Base-by-base conservation (phyloP, 1,140 invertebrate genomes). In the Drosophila serrata region DNA sequence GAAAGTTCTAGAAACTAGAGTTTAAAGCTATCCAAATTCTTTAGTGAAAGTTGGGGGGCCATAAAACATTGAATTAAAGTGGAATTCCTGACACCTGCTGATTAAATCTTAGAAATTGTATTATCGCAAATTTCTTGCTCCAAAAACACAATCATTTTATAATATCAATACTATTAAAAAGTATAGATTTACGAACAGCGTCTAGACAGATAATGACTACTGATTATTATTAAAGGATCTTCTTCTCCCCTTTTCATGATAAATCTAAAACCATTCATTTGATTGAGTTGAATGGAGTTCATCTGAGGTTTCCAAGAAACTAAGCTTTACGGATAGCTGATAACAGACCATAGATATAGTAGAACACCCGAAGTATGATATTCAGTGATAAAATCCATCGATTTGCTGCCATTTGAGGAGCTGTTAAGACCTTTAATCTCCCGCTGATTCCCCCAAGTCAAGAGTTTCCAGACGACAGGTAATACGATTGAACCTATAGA, bases 1-100 rank as follows among this genome's bases (percentile, higher is more conserved):
- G 45, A 68, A 65, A 68, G 29, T 68, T 68, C 61, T 67, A 65
- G 64, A 68, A 33, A 3, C 19, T 45, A 45, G 19, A 22, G 17
- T 8, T 17, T 17, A 17, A 9, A 27, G 4, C 24, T 48, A 15
- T 15, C 22, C 27, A 43, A 19, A 65, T 61, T 65, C 43, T n/a
- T 15, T 7, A 49, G 43, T 17, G 64, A 49, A 68, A 64, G 60
- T 35, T 63, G 12, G 11, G 45, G 9, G 31, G 33, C 42, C 56
- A 48, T 61, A 31, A 65, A 35, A 29, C 6, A n/a, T 15, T 33
- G 27, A n/a, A 27, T n/a, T 19, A 1, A 49, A 65, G 35, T 39
- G 24, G 12, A 48, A 46, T 39, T 37, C 27, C 45, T 19, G 29
- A 42, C 64, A 65, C 35, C 43, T 49, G 64, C 60, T 33, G 61